These are phyloP conservation scores for Corythucha ciliata DNA, from an alignment of 2,888 invertebrate species.

Conservation along the genomic window DNA sequence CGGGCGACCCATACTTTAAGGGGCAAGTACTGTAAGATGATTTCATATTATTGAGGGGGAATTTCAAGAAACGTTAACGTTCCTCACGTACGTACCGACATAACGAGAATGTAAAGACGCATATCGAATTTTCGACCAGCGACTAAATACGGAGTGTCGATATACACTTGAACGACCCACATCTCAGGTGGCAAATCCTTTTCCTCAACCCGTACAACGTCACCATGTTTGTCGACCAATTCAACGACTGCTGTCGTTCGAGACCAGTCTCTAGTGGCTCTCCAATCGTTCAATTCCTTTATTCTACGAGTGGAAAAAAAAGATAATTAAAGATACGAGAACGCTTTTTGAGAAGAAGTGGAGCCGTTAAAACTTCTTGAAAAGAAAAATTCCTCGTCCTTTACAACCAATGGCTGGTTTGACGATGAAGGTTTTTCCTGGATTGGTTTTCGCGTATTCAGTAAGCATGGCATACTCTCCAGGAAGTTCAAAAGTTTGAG, in stretches of 20 bases:
- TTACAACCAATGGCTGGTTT: constrained; percentile 53
- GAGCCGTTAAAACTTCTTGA: constrained; percentile 44
- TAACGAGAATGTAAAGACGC: constrained; percentile 52
- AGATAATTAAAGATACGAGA: background rate
- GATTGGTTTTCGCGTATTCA: constrained; percentile 49
- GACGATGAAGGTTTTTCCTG: constrained; percentile 54
- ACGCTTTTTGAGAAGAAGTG: background rate
- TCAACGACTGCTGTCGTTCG: constrained; percentile 16
- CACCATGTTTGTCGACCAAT: constrained; percentile 15
- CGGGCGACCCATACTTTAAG: constrained; percentile 49
- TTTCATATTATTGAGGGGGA: too few relatives aligned
- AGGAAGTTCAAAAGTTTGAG: constrained; percentile 52
- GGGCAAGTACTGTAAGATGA: constrained; percentile 39
- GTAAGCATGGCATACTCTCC: constrained; percentile 53
- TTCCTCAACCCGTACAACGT: constrained; percentile 21
- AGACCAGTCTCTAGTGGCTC: constrained; percentile 33
- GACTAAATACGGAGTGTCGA: constrained; percentile 51
- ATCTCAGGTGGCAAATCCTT: constrained; percentile 33
- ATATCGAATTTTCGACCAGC: constrained; percentile 54
- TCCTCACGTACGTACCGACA: constrained; percentile 41
- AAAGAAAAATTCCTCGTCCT: constrained; percentile 54
- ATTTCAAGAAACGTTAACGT: background rate
- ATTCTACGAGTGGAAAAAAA: constrained; percentile 26
- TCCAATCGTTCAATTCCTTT: constrained; percentile 41
- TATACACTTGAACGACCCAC: constrained; percentile 51